A percentile compares a stretch with the other conserved stretches of the same genome.
These are phyloP conservation scores for Clupea harengus DNA, from an alignment of 2,113 vertebrate species.

Conservation along the genomic window DNA sequence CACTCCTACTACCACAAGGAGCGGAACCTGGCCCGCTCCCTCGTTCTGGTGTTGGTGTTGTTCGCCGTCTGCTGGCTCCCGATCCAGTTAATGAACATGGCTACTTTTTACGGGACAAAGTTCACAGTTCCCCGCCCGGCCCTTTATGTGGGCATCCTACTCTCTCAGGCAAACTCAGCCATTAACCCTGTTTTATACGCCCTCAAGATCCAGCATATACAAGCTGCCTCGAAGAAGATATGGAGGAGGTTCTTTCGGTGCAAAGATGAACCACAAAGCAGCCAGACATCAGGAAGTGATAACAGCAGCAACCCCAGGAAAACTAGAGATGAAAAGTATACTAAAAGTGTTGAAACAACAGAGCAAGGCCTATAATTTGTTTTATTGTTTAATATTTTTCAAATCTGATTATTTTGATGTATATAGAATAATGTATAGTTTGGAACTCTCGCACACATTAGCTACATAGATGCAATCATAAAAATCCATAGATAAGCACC, in stretches of 20 bases:
- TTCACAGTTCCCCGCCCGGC: fast-evolving
- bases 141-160: conserved; percentile 68
- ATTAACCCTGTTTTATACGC: conserved; percentile 86
- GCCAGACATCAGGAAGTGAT: conserved; percentile 45
- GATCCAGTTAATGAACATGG: conserved; percentile 76
- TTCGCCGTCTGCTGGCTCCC: conserved; percentile 84
- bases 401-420: too few relatives aligned
- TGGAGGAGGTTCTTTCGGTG: conserved; percentile 41
- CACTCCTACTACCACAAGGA: conserved; percentile 75
- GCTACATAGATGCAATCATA: too few relatives aligned
- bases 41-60: conserved; percentile 77
- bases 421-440: too few relatives aligned
- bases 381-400: too few relatives aligned
- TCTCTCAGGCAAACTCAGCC: conserved; percentile 83
- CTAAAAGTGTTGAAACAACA: background rate
- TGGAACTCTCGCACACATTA: too few relatives aligned
- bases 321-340: background rate
- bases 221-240: conserved; percentile 67
- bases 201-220: conserved; percentile 82
- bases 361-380: background rate
- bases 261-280: conserved; percentile 34
- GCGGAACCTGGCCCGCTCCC: conserved; percentile 74
- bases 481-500: too few relatives aligned
- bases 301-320: conserved; percentile 30
- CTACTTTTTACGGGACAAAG: conserved; percentile 57